Evolutionary conservation across 2,113 vertebrate genomes (phyloP).

Genomic region (Galemys pyrenaicus): DNA sequence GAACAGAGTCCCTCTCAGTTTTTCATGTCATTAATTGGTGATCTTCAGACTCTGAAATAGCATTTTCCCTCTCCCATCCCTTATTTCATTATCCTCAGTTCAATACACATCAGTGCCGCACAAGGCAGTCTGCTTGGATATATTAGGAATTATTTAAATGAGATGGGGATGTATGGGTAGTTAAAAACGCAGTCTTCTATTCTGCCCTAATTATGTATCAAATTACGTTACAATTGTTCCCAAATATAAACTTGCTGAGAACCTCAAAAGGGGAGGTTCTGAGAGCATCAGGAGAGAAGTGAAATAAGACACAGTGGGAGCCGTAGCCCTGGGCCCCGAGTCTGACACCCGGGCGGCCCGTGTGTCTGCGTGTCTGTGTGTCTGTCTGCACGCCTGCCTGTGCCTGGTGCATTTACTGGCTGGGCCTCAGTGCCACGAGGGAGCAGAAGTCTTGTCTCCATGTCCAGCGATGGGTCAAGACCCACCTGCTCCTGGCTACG

Average conservation of each 20-base stretch:
- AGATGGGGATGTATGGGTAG: slow-evolving; percentile 85
- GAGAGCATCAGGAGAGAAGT: slow-evolving; percentile 50
- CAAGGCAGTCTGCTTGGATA: slow-evolving; percentile 81
- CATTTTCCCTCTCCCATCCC: slow-evolving; percentile 82
- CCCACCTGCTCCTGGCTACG: not conserved
- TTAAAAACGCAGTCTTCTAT: slow-evolving; percentile 86
- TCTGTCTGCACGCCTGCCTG: not conserved
- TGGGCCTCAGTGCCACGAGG: not conserved
- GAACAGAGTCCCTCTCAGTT: slow-evolving; percentile 80
- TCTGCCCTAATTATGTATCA: slow-evolving; percentile 86
- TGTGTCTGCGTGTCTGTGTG: not conserved
- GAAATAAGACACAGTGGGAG: slow-evolving; percentile 45
- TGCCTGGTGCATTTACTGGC: not conserved
- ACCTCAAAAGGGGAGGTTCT: slow-evolving; percentile 73
- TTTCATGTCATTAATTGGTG: slow-evolving; percentile 85
- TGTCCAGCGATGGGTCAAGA: not conserved
- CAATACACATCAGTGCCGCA: slow-evolving; percentile 85
- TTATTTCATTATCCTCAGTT: slow-evolving; percentile 89
- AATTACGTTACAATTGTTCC: slow-evolving; percentile 86
- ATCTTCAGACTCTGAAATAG: slow-evolving; percentile 85
- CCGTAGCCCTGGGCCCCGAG: not conserved
- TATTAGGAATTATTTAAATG: slow-evolving; percentile 90
- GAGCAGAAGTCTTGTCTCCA: not conserved
- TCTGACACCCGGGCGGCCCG: not conserved
- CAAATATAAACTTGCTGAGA: slow-evolving; percentile 84